Base-by-base conservation (phyloP, 2,797 vertebrate genomes). In the Melanotaenia nigrans region DNA sequence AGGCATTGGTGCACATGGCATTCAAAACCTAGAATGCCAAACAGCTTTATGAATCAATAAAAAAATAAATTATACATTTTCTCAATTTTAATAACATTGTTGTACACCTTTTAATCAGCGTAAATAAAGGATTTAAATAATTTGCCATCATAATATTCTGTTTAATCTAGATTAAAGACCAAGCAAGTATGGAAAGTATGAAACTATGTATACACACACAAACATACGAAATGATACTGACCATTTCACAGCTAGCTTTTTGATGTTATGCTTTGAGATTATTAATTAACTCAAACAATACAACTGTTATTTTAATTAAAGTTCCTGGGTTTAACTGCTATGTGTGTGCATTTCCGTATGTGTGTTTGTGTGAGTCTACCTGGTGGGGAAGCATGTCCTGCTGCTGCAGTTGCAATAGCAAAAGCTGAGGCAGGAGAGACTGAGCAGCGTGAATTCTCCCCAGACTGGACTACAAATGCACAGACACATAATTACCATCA, bases 341-440 rank as follows among this genome's bases (percentile, higher is more conserved):
- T 57, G 16, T 47, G 18, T 47, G 18, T 47, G 42, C 42, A 47
- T 47, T 47, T 47, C 6, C 64, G 18, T 61, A n/a, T 68, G 30
- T 40, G 11, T 72, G 60, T 61, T 24, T 54, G 55, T 53, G 35
- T 64, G 91, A 90, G 45, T 64, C 68, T 88, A 97, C 97, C 97
- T 93, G 97, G 95, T 0, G 97, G 95, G 75, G 96, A 95, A 66
- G 96, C 95, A 0, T 98, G 97, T 71, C 97, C 97, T 4, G 97
- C 97, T 72, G 96, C 97, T 47, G 97, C 97, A 9, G 97, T 99
- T 80, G 98, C 98, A 18, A 99, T 99, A 47, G 98, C 97, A 71
- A 99, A 99, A 2, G 98, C 98, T 75, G 98, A 99, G 33, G 96
- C 96, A 54, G 98, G 97, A 24, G 98, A 98, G 75, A 99, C 96